These are phyloP conservation scores for Leptodactylus fuscus DNA, from an alignment of 2,113 vertebrate genomes.

Conservation along the genomic window DNA sequence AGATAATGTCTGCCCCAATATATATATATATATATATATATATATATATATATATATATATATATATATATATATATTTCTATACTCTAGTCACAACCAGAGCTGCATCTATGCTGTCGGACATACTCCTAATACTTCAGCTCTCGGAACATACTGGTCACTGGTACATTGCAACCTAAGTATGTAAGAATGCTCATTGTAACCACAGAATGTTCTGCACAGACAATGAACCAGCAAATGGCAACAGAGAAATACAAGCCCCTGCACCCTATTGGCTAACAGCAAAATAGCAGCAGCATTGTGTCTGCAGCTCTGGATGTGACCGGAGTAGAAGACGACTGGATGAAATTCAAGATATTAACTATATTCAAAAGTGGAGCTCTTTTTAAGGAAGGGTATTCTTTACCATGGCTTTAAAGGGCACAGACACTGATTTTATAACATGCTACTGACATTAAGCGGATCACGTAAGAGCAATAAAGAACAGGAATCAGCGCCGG, in stretches of 20 bases:
- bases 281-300: background rate
- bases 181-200: too few species aligned
- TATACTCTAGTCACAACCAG: too few species aligned
- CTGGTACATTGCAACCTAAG: too few species aligned
- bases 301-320: background rate
- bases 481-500: background rate
- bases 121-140: too few species aligned
- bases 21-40: too few species aligned
- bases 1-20: too few species aligned
- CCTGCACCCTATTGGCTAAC: background rate
- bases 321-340: background rate
- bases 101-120: too few species aligned
- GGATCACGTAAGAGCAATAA: conserved; percentile 13
- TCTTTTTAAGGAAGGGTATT: background rate
- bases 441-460: conserved; percentile 5
- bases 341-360: background rate
- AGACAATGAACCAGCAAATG: background rate
- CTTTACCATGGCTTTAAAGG: background rate
- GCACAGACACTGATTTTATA: background rate
- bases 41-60: too few species aligned
- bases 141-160: too few species aligned
- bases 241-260: background rate
- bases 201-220: background rate
- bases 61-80: too few species aligned
- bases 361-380: background rate